Evolutionary conservation across 2,113 vertebrate species (phyloP).

Genomic region (Gymnorhina tibicen): DNA sequence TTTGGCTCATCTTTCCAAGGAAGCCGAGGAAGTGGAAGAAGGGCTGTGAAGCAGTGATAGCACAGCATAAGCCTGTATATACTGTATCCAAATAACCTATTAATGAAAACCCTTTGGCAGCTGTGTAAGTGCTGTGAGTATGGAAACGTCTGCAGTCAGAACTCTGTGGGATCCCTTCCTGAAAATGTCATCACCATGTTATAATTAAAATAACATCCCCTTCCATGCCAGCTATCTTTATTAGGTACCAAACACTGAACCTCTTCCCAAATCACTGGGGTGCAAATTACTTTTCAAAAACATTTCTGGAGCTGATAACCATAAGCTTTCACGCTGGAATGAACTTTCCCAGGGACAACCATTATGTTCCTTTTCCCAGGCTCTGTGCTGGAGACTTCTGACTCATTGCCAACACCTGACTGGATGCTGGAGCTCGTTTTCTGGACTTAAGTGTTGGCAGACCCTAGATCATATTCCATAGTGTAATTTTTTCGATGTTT

Average conservation of each 20-base stretch:
- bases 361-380: background rate
- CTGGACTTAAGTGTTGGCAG: background rate
- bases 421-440: background rate
- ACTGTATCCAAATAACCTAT: constrained; percentile 11
- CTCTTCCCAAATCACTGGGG: constrained; percentile 49
- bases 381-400: background rate
- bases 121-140: constrained; percentile 41
- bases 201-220: constrained; percentile 51
- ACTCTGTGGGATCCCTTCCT: constrained; percentile 32
- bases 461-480: background rate
- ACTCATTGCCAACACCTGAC: background rate
- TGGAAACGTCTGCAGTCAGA: constrained; percentile 40
- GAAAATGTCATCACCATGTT: constrained; percentile 44
- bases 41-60: constrained; percentile 23
- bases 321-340: background rate
- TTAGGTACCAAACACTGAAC: constrained; percentile 41
- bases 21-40: background rate
- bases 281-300: constrained; percentile 41
- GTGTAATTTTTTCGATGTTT: background rate
- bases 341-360: background rate
- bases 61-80: background rate
- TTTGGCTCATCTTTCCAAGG: background rate
- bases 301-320: constrained; percentile 7
- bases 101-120: constrained; percentile 50
- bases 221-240: constrained; percentile 30